Conservation (phyloP, 1,140 invertebrate species). For the Dufourea novaeangliae region DNA sequence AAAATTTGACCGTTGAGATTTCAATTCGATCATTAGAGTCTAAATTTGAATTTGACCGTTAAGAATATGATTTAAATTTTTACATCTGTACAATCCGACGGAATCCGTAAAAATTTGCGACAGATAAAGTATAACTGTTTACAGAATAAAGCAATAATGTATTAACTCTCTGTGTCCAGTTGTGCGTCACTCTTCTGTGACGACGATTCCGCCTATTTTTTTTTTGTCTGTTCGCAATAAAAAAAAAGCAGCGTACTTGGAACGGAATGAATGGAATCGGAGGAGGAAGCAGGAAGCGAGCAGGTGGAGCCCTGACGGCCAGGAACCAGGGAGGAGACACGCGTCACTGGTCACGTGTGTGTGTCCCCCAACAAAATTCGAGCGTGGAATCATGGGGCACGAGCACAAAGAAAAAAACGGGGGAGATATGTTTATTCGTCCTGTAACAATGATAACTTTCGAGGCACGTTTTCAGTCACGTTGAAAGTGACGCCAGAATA, state of each 20-base stretch:
- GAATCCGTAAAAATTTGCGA: too few species aligned
- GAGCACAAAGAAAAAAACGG: neutral
- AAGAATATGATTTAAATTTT: neutral
- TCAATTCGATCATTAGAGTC: neutral
- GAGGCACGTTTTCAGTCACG: neutral
- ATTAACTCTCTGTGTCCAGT: slow-evolving; percentile 16
- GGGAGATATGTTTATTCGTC: neutral
- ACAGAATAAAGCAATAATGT: too few species aligned
- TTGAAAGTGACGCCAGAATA: neutral
- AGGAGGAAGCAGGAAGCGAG: slow-evolving; percentile 63
- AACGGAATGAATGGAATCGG: slow-evolving; percentile 48
- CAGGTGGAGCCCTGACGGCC: slow-evolving; percentile 58
- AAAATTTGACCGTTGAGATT: neutral
- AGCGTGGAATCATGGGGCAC: neutral
- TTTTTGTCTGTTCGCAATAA: neutral
- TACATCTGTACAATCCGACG: too few species aligned
- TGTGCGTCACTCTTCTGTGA: slow-evolving; percentile 2
- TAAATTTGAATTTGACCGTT: neutral
- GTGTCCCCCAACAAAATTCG: slow-evolving; percentile 27
- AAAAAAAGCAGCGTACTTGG: neutral
- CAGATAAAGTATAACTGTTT: too few species aligned
- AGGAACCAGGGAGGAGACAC: slow-evolving; percentile 64
- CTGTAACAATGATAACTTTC: neutral
- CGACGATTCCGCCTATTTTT: neutral
- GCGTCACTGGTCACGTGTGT: slow-evolving; percentile 45